Conservation (phyloP, 2,113 vertebrate species). For the Platycercus adscitus region DNA sequence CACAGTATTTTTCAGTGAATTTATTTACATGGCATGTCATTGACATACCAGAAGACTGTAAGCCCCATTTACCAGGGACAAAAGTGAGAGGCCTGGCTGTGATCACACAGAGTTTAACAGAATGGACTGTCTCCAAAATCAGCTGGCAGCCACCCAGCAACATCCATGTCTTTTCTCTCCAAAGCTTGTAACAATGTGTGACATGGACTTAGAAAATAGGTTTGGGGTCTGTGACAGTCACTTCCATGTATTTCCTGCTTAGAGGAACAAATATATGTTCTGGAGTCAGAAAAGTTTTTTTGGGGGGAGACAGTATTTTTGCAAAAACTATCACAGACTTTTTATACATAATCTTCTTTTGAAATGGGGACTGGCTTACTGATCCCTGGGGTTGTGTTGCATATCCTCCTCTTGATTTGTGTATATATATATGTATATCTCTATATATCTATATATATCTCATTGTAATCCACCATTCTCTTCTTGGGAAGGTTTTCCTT, state of each 20-base stretch:
- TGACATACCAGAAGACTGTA: not conserved
- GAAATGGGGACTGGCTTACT: not conserved
- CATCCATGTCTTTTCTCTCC: not conserved
- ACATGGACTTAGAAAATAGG: not conserved
- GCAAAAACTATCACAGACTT: not conserved
- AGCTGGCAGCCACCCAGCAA: fast-evolving
- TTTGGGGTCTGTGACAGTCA: not conserved
- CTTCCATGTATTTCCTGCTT: not conserved
- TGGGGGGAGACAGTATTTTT: fast-evolving
- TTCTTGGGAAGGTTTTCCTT: not conserved
- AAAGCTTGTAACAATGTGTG: not conserved
- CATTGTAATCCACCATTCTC: not conserved
- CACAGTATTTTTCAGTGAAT: not conserved
- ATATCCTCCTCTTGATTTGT: not conserved
- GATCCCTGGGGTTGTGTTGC: not conserved
- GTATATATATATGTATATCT: not conserved
- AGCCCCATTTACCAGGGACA: not conserved
- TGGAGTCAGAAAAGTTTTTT: not conserved
- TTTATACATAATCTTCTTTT: not conserved
- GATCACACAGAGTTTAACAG: not conserved
- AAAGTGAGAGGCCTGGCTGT: not conserved
- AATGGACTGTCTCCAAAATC: not conserved
- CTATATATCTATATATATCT: not conserved
- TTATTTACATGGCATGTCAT: not conserved
- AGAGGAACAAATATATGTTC: not conserved